phyloP scores from a whole-genome alignment of 2,888 invertebrate species.

The Patella depressa region DNA sequence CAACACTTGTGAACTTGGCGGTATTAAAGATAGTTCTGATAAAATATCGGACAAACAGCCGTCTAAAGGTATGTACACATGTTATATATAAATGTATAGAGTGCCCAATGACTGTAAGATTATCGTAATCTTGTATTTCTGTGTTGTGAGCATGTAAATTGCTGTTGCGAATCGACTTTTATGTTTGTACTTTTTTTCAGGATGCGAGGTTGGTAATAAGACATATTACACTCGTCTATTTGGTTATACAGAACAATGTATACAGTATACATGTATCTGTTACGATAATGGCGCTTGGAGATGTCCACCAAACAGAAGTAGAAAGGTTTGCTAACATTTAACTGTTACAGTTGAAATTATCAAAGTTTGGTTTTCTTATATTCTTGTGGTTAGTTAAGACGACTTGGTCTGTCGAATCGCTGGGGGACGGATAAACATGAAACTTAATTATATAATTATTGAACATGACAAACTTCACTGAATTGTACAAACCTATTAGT shows the following conservation, averaged over 20 bases:
- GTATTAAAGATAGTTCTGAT: background rate
- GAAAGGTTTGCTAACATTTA: constrained; percentile 31
- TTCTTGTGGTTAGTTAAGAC: too few species aligned
- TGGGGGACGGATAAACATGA: too few species aligned
- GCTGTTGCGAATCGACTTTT: background rate
- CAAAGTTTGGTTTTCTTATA: too few species aligned
- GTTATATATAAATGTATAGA: background rate
- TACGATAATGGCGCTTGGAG: constrained; percentile 39
- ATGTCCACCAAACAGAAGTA: constrained; percentile 32
- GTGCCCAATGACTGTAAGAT: background rate
- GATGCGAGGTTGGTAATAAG: constrained; percentile 44
- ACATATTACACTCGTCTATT: constrained; percentile 50
- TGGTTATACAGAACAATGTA: constrained; percentile 37
- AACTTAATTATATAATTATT: too few species aligned
- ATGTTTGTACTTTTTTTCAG: constrained; percentile 35
- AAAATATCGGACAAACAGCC: constrained; percentile 3
- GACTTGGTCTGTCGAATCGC: too few species aligned
- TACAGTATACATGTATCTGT: constrained; percentile 40
- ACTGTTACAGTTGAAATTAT: too few species aligned
- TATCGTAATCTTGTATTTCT: background rate
- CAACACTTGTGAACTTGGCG: constrained; percentile 40
- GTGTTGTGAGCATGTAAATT: background rate
- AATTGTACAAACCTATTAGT: too few species aligned
- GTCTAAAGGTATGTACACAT: background rate
- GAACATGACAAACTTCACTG: too few species aligned